Evolutionary conservation across 2,797 vertebrate species (phyloP).

Genomic region (Platalea minor): DNA sequence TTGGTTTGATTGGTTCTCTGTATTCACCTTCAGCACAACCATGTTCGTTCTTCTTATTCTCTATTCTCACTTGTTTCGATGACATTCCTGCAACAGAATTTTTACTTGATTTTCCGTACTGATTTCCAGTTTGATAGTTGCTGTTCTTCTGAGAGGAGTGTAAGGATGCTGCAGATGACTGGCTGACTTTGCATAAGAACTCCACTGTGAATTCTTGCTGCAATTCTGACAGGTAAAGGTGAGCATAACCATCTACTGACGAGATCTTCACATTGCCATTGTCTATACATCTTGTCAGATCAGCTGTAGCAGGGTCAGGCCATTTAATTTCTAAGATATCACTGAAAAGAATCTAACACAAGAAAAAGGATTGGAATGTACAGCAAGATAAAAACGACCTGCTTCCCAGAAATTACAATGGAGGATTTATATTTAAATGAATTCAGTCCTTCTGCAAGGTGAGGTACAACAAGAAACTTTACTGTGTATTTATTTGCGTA

Average conservation of each 20-base stretch:
- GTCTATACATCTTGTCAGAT: conserved; percentile 25
- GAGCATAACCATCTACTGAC: conserved; percentile 80
- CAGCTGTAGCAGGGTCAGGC: conserved; percentile 64
- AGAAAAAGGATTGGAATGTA: background rate
- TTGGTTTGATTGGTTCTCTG: background rate
- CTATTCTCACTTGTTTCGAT: background rate
- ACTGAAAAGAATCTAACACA: conserved; percentile 34
- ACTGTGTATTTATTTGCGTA: background rate
- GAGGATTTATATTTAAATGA: background rate
- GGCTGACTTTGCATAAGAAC: conserved; percentile 85
- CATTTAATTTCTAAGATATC: conserved; percentile 79
- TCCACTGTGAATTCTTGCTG: conserved; percentile 84
- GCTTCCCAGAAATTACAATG: background rate
- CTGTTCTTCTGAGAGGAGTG: conserved; percentile 19
- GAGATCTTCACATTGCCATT: conserved; percentile 72
- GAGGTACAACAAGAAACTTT: background rate
- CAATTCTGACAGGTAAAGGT: conserved; percentile 77
- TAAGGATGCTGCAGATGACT: background rate
- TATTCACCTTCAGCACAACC: background rate
- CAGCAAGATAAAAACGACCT: background rate
- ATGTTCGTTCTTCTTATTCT: conserved; percentile 1
- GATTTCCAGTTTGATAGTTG: background rate
- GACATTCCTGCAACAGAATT: background rate
- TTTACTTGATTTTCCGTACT: background rate
- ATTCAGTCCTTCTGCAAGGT: background rate